Evolutionary conservation across 2,113 vertebrate genomes (phyloP), one percentile per base, ranked within the genome.

Genomic region (Diglossa brunneiventris): DNA sequence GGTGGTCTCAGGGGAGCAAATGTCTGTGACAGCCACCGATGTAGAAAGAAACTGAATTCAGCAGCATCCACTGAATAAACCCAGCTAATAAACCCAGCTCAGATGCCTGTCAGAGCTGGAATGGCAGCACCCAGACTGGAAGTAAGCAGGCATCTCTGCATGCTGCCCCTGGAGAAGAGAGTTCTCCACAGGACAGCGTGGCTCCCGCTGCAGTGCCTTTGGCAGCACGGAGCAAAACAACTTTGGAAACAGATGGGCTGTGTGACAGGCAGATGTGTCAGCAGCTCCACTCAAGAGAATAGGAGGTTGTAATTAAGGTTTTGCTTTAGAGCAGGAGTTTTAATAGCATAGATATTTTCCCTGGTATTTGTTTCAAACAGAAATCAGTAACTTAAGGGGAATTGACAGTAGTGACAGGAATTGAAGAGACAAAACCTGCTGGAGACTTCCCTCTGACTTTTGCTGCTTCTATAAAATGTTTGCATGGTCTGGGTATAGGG

Each of bases 341-440:
- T 94, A 94, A 78, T 87, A 58, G 88, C 31, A 23, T 1, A 62
- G 49, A 13, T 86, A 26, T 64, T 84, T 55, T 44, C 47, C 62
- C 69, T 89, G 69, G 56, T 93, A 46, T 88, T 88, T 68, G 50
- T 92, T 96, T 90, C 92, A 93, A 88, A 75, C 6, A 72, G 73
- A 89, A 92, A 68, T 92, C 86, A 84, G 82, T 73, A 61, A 72
- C 73, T 92, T 87, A 27, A 3, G 27, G 64, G 26, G 37, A 81
- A 30, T 35, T 92, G 79, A 70, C 69, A 78, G 46, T 2, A 62
- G 44, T 84, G 90, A 80, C 76, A 75, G 37, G 16, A 90, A 61
- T 37, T 56, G 47, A 92, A 94, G 74, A 28, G 49, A 31, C 37
- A 75, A 82, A 93, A 56, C n/a, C 28, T 89, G 2, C 28, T 75